phyloP scores from a whole-genome alignment of 2,797 vertebrate genomes.

The Notoglanidium macrostoma region DNA sequence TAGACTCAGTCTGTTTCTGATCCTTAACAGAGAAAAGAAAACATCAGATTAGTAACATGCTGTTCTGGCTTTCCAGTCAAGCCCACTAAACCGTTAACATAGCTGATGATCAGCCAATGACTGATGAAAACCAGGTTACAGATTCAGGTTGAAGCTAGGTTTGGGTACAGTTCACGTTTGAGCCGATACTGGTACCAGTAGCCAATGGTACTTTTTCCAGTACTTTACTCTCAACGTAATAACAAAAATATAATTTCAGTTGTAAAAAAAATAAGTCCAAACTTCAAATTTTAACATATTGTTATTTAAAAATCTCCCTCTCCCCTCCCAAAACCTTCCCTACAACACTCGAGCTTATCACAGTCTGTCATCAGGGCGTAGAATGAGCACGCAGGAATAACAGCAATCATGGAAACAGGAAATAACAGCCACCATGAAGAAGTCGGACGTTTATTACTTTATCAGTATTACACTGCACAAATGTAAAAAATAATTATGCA shows the following conservation, averaged over 20 bases:
- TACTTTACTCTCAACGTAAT: too few relatives aligned
- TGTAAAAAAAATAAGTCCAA: too few relatives aligned
- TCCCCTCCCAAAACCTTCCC: too few relatives aligned
- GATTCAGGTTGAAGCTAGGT: neutral
- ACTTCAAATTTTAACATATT: too few relatives aligned
- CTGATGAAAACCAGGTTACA: neutral
- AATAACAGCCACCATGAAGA: neutral
- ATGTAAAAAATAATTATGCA: neutral
- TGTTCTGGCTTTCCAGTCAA: neutral
- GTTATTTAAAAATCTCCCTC: too few relatives aligned
- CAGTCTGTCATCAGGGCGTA: too few relatives aligned
- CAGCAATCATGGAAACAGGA: neutral
- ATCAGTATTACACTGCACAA: neutral
- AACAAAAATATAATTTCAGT: neutral
- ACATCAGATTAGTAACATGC: neutral
- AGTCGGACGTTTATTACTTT: neutral
- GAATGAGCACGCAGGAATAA: too few relatives aligned
- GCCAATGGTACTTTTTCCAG: too few relatives aligned
- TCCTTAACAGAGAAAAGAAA: slow-evolving; percentile 75
- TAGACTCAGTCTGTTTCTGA: slow-evolving; percentile 93
- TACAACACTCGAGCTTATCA: too few relatives aligned
- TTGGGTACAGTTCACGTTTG: too few relatives aligned
- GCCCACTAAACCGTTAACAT: neutral
- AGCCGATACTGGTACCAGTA: too few relatives aligned
- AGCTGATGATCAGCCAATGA: neutral